Conservation (phyloP, 2,113 vertebrate genomes). For the Lepus americanus region DNA sequence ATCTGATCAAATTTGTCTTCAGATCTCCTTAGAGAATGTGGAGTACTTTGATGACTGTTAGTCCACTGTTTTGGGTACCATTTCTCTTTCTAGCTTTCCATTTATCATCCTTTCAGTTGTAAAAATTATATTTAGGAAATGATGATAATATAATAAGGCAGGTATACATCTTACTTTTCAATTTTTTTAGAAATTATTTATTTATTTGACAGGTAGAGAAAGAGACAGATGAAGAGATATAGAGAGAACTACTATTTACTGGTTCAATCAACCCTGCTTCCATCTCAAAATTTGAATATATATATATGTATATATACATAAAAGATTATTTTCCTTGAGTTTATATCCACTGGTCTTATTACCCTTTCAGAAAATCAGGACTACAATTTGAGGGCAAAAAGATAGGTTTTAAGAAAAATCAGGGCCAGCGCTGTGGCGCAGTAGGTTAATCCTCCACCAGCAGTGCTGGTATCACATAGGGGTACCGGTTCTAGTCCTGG, state of each 20-base stretch:
- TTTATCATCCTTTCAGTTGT: not conserved
- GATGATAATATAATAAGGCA: not conserved
- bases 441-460: no score
- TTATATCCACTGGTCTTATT: not conserved
- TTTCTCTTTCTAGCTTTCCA: not conserved
- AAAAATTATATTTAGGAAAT: not conserved
- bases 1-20: not conserved
- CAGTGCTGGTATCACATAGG: no score
- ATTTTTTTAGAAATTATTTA: no score
- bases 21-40: not conserved
- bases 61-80: not conserved
- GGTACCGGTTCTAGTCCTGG: no score
- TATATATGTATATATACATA: not conserved
- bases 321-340: not conserved
- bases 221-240: no score
- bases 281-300: no score
- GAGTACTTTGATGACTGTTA: not conserved
- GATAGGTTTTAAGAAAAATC: not conserved
- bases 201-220: no score
- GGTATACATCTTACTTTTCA: not conserved
- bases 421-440: no score
- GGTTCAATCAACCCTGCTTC: no score
- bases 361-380: conserved; percentile 25
- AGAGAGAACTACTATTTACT: no score
- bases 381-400: not conserved